phyloP scores from a whole-genome alignment of 2,888 invertebrate genomes.

The Harpalus rufipes region DNA sequence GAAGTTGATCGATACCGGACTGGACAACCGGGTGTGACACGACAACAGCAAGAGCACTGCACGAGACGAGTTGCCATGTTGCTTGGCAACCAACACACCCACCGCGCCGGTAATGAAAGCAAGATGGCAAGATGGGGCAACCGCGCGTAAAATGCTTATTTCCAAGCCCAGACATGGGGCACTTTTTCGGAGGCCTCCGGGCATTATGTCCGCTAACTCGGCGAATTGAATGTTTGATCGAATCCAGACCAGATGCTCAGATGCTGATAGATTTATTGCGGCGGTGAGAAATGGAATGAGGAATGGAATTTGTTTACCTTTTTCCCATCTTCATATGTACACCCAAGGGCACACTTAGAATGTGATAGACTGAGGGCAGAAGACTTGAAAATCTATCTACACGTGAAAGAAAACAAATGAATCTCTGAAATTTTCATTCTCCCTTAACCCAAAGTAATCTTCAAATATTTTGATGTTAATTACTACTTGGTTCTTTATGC shows the following conservation, averaged over 20 bases:
- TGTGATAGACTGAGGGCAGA: too few relatives aligned
- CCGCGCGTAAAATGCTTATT: slow-evolving; percentile 59
- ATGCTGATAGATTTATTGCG: slow-evolving; percentile 21
- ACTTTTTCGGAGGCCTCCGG: slow-evolving; percentile 13
- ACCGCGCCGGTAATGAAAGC: slow-evolving; percentile 58
- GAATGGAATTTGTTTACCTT: slow-evolving; percentile 15
- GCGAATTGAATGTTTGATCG: slow-evolving; percentile 21
- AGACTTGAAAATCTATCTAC: too few relatives aligned
- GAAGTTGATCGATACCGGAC: slow-evolving; percentile 57
- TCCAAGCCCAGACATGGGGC: not conserved
- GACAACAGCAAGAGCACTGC: not conserved
- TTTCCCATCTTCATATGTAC: slow-evolving; percentile 15
- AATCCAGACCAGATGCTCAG: slow-evolving; percentile 20
- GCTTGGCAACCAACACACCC: slow-evolving; percentile 53
- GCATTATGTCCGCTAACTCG: slow-evolving; percentile 25
- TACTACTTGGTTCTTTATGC: too few relatives aligned
- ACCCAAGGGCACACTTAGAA: not conserved
- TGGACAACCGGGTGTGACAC: slow-evolving; percentile 49
- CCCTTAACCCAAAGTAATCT: too few relatives aligned
- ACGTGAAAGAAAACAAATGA: too few relatives aligned
- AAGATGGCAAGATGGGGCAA: slow-evolving; percentile 28
- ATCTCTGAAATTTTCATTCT: too few relatives aligned
- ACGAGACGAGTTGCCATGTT: slow-evolving; percentile 42
- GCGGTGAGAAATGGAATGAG: not conserved
- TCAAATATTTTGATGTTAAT: too few relatives aligned